Evolutionary conservation across 2,888 invertebrate genomes (phyloP), one percentile per base, ranked within the genome.

Genomic region (Selenia dentaria): DNA sequence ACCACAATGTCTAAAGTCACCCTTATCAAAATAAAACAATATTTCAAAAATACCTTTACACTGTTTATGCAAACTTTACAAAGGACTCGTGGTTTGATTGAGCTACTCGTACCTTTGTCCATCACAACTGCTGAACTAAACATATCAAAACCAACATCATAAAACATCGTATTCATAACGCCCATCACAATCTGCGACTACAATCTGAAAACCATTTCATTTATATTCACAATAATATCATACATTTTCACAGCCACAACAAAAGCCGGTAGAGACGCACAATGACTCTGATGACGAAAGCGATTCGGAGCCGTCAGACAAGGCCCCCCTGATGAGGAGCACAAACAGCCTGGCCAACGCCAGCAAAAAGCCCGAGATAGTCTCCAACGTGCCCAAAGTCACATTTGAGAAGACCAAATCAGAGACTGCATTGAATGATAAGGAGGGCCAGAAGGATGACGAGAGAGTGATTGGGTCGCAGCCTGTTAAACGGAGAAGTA

Each of bases 301-400:
- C 42, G 91, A 91, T 11, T 73, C 81, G 12, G 85, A 87, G 35
- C 81, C 82, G 0, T 89, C 90, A 1, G 91, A 91, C 64, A 81
- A 83, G 29, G 88, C 86, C 0, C 91, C 91, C 0, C 81, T 91
- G 18, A 91, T 91, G 91, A 85, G 83, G 39, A 84, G 84, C 41
- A 79, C 83, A 0, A 64, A 59, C 12, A 87, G 80, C 50, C 65
- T 88, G 2, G 51, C 73, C 0, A 73, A 74, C 22, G 54, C 59
- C 0, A 62, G 40, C 18, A 85, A 80, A 55, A 89, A 86, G 34
- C 87, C 89, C 0, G 89, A 87, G 54, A 85, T 89, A 24, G 83
- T 88, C n/a, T 72, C 85, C 36, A 87, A 89, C 34, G 65, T 88
- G 24, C 87, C 89, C 25, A 90, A 88, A 57, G 79, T 83, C 1